Evolutionary conservation across 2,797 vertebrate genomes (phyloP).

Genomic region (Lithobates sylvaticus): DNA sequence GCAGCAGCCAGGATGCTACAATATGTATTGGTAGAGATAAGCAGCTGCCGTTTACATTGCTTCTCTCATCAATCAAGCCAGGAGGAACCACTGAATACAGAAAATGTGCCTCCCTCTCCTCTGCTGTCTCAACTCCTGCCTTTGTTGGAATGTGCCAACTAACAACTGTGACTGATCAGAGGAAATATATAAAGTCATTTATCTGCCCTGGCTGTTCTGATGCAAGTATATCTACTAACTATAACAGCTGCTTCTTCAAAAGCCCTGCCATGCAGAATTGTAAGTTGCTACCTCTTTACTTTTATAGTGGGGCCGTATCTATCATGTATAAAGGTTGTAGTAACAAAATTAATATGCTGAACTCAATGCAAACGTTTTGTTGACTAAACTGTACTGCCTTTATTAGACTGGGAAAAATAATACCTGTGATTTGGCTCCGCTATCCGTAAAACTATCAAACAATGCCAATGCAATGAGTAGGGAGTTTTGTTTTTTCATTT

Average conservation of each 20-base stretch:
- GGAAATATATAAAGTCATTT: constrained; percentile 61
- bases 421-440: not conserved
- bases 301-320: constrained; percentile 37
- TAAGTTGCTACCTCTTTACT: constrained; percentile 30
- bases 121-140: constrained; percentile 50
- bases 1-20: constrained; percentile 48
- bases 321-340: constrained; percentile 33
- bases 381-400: not conserved
- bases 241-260: constrained; percentile 54
- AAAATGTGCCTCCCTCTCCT: constrained; percentile 53
- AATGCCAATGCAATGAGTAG: not conserved
- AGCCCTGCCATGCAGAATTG: constrained; percentile 14
- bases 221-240: constrained; percentile 41
- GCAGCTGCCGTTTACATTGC: constrained; percentile 57
- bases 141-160: constrained; percentile 62
- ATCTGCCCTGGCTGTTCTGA: constrained; percentile 58
- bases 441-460: not conserved
- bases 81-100: constrained; percentile 55
- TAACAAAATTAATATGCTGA: constrained; percentile 14
- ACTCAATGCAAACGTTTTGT: not conserved
- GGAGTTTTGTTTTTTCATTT: not conserved
- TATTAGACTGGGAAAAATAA: not conserved
- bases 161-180: constrained; percentile 53
- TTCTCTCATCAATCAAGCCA: constrained; percentile 60
- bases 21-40: constrained; percentile 55